phyloP scores from a whole-genome alignment of 2,797 vertebrate genomes.

The Sylvia borin region DNA sequence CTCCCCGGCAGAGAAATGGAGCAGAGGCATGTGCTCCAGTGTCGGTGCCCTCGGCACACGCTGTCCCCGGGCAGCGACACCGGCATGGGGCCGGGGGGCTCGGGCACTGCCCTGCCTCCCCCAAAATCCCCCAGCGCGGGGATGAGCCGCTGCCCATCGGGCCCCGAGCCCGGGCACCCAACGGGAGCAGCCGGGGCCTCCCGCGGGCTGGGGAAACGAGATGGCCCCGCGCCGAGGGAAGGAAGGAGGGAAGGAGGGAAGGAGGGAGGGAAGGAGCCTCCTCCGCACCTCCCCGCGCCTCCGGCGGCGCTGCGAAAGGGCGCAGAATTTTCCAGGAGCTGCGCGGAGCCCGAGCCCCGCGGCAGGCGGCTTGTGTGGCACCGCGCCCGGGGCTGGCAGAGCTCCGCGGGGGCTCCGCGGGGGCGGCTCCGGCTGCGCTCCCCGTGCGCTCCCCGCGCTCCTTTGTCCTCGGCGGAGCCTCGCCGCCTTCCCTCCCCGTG shows the following conservation, averaged over 20 bases:
- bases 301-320: background rate
- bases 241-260: background rate
- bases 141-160: no score
- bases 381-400: background rate
- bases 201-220: accelerated
- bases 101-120: background rate
- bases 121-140: accelerated
- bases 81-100: background rate
- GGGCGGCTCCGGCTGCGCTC: background rate
- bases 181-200: background rate
- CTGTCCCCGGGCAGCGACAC: background rate
- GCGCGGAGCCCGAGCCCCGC: background rate
- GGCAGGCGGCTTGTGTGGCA: background rate
- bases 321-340: background rate
- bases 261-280: background rate
- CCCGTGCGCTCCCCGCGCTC: background rate
- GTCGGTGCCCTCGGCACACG: accelerated
- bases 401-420: background rate
- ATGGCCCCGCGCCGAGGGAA: background rate
- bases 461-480: background rate
- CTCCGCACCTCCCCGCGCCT: background rate
- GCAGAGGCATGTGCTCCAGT: background rate
- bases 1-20: accelerated
- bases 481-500: background rate
- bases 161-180: accelerated